Evolutionary conservation across 2,797 vertebrate genomes (phyloP).

Genomic region (Adelosebastes latens): DNA sequence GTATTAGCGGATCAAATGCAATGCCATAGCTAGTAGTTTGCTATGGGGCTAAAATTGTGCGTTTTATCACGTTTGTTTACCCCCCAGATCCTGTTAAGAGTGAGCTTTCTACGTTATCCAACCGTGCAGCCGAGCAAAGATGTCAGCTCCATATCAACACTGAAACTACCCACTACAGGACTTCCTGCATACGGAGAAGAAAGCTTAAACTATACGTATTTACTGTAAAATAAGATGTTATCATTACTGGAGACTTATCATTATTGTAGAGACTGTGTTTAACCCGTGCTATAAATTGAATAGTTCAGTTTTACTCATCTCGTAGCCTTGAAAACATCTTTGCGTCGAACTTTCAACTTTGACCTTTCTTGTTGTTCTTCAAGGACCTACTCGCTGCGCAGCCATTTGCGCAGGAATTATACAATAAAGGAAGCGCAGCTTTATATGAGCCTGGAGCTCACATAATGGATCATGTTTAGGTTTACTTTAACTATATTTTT

Average conservation of each 20-base stretch:
- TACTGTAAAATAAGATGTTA: accelerated
- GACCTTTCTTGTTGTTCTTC: conserved; percentile 5
- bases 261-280: accelerated
- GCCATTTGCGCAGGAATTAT: background rate
- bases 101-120: conserved; percentile 47
- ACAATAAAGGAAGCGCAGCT: background rate
- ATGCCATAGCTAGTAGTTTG: conserved; percentile 11
- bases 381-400: conserved; percentile 21
- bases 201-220: too few relatives aligned
- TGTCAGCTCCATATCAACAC: background rate
- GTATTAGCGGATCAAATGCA: background rate
- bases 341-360: conserved; percentile 49
- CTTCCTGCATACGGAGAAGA: background rate
- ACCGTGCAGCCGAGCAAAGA: conserved; percentile 13
- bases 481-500: too few relatives aligned
- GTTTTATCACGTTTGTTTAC: conserved; percentile 28
- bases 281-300: background rate
- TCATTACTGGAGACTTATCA: too few relatives aligned
- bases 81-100: background rate
- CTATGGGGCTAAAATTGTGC: accelerated
- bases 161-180: too few relatives aligned
- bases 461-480: too few relatives aligned
- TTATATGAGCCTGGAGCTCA: background rate
- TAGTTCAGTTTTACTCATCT: background rate
- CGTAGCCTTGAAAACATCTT: background rate